phyloP scores from a whole-genome alignment of 2,888 invertebrate genomes.

The Epinotia demarniana region DNA sequence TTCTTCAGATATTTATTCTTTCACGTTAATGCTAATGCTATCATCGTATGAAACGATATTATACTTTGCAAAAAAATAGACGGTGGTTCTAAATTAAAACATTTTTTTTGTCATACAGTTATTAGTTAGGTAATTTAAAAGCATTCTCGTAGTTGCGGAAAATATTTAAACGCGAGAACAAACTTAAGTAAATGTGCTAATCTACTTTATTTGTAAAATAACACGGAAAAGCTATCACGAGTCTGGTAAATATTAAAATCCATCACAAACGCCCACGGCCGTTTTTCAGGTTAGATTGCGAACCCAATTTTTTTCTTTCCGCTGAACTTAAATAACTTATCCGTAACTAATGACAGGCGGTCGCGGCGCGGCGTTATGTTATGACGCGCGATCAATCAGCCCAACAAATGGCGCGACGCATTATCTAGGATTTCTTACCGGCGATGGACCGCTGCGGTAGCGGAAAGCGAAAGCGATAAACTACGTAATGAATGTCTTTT shows the following conservation, averaged over 20 bases:
- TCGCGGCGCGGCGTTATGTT: conserved; percentile 26
- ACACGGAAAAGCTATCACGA: neutral
- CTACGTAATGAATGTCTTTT: neutral
- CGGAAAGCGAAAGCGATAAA: neutral
- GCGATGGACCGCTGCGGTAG: neutral
- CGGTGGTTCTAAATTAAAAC: no score
- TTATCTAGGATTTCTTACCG: conserved; percentile 10
- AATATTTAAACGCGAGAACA: neutral
- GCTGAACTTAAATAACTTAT: conserved; percentile 35
- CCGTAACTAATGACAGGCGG: conserved; percentile 30
- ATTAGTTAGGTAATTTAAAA: no score
- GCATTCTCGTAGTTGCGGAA: neutral
- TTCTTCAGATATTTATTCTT: no score
- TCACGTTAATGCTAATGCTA: no score
- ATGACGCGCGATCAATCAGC: conserved; percentile 27
- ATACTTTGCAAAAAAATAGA: no score
- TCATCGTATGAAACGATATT: no score
- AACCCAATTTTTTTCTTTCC: conserved; percentile 21
- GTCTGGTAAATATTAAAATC: conserved; percentile 22
- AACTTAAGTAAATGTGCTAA: no score
- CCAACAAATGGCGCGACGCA: conserved; percentile 13
- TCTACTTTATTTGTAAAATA: neutral
- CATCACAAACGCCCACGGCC: conserved; percentile 8
- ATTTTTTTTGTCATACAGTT: no score
- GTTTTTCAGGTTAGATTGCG: conserved; percentile 27